These are phyloP conservation scores for Ornithoptera priamus DNA, from an alignment of 2,888 invertebrate genomes.

Conservation along the genomic window DNA sequence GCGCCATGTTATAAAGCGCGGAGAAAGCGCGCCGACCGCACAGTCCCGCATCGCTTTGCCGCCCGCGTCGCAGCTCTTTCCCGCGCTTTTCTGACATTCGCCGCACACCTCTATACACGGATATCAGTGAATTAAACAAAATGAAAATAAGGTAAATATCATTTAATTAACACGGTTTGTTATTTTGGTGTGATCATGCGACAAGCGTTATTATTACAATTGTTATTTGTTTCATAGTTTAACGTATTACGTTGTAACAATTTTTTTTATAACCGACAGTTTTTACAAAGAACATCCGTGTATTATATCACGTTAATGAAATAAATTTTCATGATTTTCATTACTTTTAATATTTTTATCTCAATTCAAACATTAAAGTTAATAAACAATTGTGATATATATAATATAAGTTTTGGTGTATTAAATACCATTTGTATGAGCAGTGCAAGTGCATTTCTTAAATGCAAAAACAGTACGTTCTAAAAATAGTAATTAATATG, in stretches of 20 bases:
- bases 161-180: conserved; percentile 27
- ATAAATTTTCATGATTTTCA: too few relatives aligned
- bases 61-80: conserved; percentile 46
- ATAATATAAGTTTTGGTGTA: too few relatives aligned
- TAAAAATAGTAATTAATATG: too few relatives aligned
- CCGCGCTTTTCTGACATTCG: conserved; percentile 58
- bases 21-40: conserved; percentile 71
- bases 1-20: conserved; percentile 69
- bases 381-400: too few relatives aligned
- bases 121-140: conserved; percentile 43
- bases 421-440: too few relatives aligned
- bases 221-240: conserved; percentile 6
- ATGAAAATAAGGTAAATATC: conserved; percentile 67
- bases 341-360: too few relatives aligned
- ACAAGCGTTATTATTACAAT: neutral
- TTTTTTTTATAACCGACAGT: neutral
- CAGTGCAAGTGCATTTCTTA: too few relatives aligned
- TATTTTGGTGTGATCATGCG: neutral
- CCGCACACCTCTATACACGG: conserved; percentile 55
- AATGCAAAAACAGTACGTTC: too few relatives aligned
- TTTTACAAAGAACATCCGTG: neutral
- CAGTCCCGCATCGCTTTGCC: conserved; percentile 38
- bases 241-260: conserved; percentile 1
- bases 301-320: too few relatives aligned
- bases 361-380: too few relatives aligned